Percentiles rank a stretch among this genome's conserved stretches.
Evolutionary conservation across 2,888 invertebrate genomes (phyloP).

Genomic region (Entomobrya multifasciata): DNA sequence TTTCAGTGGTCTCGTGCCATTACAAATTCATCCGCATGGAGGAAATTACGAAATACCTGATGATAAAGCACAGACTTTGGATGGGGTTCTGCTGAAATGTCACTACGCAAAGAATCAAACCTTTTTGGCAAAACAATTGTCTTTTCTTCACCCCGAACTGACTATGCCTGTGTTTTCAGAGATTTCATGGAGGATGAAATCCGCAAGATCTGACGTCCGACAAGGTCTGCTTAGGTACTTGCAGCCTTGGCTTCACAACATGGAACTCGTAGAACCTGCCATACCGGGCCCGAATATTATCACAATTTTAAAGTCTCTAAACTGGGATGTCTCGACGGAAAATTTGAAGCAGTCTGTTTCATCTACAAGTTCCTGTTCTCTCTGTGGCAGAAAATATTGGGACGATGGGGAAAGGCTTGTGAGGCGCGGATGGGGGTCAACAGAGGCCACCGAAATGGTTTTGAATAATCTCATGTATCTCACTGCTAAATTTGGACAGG

Average conservation of each 20-base stretch:
- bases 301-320: constrained; percentile 74
- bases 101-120: constrained; percentile 96
- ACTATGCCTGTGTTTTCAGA: constrained; percentile 99
- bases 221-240: constrained; percentile 95
- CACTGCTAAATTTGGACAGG: constrained; percentile 98
- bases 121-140: constrained; percentile 94
- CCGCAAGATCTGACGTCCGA: constrained; percentile 95
- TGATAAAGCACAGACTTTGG: constrained; percentile 88
- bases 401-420: constrained; percentile 76
- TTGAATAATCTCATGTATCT: constrained; percentile 99
- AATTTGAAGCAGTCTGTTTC: constrained; percentile 75
- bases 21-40: constrained; percentile 73
- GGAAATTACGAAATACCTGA: constrained; percentile 80
- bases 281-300: constrained; percentile 85
- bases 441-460: constrained; percentile 99
- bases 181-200: constrained; percentile 97
- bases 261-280: constrained; percentile 98
- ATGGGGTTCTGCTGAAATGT: constrained; percentile 89
- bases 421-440: constrained; percentile 95
- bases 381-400: constrained; percentile 77
- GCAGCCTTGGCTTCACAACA: constrained; percentile 98
- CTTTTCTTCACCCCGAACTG: constrained; percentile 96
- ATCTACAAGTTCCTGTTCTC: constrained; percentile 77
- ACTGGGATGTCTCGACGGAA: constrained; percentile 70
- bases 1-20: constrained; percentile 85